Evolutionary conservation across 2,113 vertebrate species (phyloP).

Genomic region (Hoplias malabaricus): DNA sequence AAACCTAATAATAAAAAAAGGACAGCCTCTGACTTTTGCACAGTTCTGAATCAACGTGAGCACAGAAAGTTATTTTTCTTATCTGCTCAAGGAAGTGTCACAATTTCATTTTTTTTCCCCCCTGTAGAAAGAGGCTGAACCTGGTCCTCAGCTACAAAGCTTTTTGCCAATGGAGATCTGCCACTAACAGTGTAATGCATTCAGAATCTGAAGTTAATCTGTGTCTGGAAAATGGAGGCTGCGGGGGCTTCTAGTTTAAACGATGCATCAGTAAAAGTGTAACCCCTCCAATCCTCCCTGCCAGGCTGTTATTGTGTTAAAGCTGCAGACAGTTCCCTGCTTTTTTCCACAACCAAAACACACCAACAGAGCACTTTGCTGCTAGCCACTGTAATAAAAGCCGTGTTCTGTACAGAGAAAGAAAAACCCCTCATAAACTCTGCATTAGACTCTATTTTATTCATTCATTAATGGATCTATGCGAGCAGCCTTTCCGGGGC

Average conservation of each 20-base stretch:
- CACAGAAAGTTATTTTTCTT: no score
- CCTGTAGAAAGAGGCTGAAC: neutral
- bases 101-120: neutral
- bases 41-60: no score
- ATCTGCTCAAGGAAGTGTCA: neutral
- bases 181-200: neutral
- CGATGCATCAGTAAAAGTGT: neutral
- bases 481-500: neutral
- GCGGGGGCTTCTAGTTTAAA: neutral
- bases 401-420: conserved; percentile 2
- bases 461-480: neutral
- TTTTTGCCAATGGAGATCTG: neutral
- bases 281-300: neutral
- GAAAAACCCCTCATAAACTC: conserved; percentile 30
- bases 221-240: neutral
- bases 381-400: conserved; percentile 21
- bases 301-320: neutral
- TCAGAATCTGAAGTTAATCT: conserved; percentile 5
- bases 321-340: neutral
- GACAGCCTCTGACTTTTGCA: no score
- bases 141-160: neutral
- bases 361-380: neutral
- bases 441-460: neutral
- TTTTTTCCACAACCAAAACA: neutral
- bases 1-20: no score